Evolutionary conservation across 1,140 invertebrate species (phyloP).

Genomic region (Magallana gigas): DNA sequence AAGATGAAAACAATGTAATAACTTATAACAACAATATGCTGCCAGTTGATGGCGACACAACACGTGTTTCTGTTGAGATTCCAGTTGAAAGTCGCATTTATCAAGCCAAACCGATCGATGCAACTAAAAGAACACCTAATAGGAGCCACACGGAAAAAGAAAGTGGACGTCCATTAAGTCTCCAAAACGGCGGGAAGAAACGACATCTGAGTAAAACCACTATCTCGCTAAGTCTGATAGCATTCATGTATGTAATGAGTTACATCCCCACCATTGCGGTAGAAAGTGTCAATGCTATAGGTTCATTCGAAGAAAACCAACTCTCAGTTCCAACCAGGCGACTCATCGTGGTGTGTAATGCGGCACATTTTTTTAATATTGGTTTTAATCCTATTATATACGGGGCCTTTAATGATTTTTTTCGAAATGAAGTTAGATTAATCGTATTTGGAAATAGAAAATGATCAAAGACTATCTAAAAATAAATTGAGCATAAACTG

Average conservation of each 20-base stretch:
- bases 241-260: slow-evolving; percentile 31
- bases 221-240: not conserved
- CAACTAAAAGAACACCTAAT: not conserved
- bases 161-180: too few relatives aligned
- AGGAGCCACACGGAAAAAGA: not conserved
- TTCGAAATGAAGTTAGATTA: slow-evolving; percentile 12
- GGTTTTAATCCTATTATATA: slow-evolving; percentile 36
- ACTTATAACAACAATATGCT: too few relatives aligned
- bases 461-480: not conserved
- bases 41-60: too few relatives aligned
- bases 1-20: too few relatives aligned
- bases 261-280: slow-evolving; percentile 27
- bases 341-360: not conserved
- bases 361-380: not conserved
- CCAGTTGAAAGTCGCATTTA: not conserved
- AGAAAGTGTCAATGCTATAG: slow-evolving; percentile 8
- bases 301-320: not conserved
- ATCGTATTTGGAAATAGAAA: not conserved
- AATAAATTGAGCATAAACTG: too few relatives aligned
- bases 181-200: too few relatives aligned
- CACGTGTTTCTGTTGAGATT: too few relatives aligned
- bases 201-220: not conserved
- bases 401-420: not conserved
- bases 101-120: not conserved
- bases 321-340: not conserved